Percentiles rank a stretch among this genome's conserved stretches.
Conservation (phyloP, 2,113 vertebrate genomes). For the Solenodon paradoxus region DNA sequence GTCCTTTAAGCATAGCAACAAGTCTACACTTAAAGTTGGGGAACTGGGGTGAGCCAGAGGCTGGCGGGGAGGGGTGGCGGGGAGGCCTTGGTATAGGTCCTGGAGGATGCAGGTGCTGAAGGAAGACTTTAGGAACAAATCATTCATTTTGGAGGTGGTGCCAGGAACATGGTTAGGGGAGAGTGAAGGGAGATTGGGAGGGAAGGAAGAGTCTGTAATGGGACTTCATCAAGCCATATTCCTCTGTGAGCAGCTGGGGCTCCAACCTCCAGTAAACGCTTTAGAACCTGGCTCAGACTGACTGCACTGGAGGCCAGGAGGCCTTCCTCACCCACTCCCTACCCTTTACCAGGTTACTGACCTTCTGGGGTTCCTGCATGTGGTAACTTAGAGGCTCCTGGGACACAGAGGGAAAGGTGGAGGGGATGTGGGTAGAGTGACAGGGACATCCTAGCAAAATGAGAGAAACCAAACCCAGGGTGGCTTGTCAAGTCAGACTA, state of each 20-base stretch:
- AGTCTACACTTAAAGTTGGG: no score
- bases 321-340: no score
- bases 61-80: rapidly evolving
- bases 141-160: not conserved
- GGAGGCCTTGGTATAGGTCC: not conserved
- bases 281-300: not conserved
- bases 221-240: not conserved
- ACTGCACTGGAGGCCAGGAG: no score
- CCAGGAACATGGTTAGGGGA: not conserved
- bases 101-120: not conserved
- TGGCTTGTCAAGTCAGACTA: not conserved
- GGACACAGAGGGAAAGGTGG: not conserved
- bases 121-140: not conserved
- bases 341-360: no score
- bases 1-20: no score
- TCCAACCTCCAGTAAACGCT: no score
- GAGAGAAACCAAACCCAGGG: not conserved
- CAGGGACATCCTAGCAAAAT: not conserved
- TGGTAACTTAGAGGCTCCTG: no score
- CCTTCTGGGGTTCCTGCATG: not conserved
- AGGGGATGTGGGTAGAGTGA: not conserved
- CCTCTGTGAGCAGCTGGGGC: not conserved
- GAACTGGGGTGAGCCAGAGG: no score
- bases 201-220: not conserved
- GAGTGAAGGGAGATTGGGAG: not conserved